phyloP scores from a whole-genome alignment of 92 coral and sea anemone species.

The Epizoanthus scotinus region DNA sequence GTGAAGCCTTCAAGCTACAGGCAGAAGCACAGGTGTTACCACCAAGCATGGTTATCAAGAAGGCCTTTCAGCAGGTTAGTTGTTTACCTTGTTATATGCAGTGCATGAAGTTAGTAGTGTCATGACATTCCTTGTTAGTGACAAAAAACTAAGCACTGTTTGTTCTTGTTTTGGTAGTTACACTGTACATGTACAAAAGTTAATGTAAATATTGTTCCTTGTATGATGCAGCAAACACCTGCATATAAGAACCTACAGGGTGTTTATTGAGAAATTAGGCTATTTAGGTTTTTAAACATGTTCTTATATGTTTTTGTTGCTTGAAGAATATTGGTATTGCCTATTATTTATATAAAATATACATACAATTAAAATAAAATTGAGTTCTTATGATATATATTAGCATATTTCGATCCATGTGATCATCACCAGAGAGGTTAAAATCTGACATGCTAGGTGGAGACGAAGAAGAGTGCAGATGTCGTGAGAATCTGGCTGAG shows the following conservation, averaged over 20 bases:
- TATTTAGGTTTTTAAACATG: too few species aligned
- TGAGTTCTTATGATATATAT: too few species aligned
- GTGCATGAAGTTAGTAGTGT: slow-evolving; percentile 14
- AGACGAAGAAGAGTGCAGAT: background rate
- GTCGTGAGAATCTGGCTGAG: too few species aligned
- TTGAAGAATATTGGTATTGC: too few species aligned
- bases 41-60: slow-evolving; percentile 37
- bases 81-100: slow-evolving; percentile 5
- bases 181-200: slow-evolving; percentile 13
- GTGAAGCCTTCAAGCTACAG: slow-evolving; percentile 24
- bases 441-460: too few species aligned
- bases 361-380: too few species aligned
- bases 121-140: slow-evolving; percentile 29
- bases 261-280: too few species aligned
- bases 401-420: too few species aligned
- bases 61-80: slow-evolving; percentile 28
- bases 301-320: too few species aligned
- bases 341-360: too few species aligned
- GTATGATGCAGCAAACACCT: background rate
- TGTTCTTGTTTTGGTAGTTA: slow-evolving; percentile 16
- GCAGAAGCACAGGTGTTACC: slow-evolving; percentile 22
- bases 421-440: too few species aligned
- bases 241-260: too few species aligned
- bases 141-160: slow-evolving; percentile 25
- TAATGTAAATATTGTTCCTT: slow-evolving; percentile 6